Percentiles rank a stretch among this genome's conserved stretches.
These are phyloP conservation scores for Galeruca laticollis DNA, from an alignment of 2,888 invertebrate genomes.

Conservation along the genomic window DNA sequence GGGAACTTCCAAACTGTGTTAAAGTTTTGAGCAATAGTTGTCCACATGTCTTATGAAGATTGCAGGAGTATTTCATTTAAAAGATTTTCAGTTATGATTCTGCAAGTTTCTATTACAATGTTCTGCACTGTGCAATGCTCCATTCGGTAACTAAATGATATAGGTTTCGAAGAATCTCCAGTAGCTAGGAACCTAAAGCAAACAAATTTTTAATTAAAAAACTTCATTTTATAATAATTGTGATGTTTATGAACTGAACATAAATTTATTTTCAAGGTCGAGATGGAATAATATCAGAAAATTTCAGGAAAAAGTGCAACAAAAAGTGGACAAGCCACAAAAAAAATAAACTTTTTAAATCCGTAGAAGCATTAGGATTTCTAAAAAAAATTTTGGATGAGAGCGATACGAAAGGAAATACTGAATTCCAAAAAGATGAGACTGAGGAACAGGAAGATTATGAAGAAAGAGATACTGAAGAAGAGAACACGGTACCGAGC, in stretches of 20 bases:
- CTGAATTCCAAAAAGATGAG: no score
- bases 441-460: no score
- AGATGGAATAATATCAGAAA: neutral
- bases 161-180: slow-evolving; percentile 2
- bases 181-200: slow-evolving; percentile 15
- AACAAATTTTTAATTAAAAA: neutral
- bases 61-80: no score
- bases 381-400: slow-evolving; percentile 3
- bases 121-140: slow-evolving; percentile 7
- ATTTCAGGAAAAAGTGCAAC: neutral
- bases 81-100: neutral
- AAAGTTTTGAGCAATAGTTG: neutral
- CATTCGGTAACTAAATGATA: neutral
- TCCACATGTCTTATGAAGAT: neutral
- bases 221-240: neutral
- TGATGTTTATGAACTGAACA: neutral
- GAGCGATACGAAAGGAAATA: neutral
- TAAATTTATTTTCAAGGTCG: neutral
- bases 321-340: neutral
- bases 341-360: neutral
- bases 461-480: no score
- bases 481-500: no score
- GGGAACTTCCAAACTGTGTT: neutral
- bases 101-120: slow-evolving; percentile 7
- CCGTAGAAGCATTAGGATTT: neutral